Percentiles rank a stretch among this genome's conserved stretches.
These are phyloP conservation scores for Nannospalax galili DNA, from an alignment of 2,113 vertebrate genomes.

Conservation along the genomic window DNA sequence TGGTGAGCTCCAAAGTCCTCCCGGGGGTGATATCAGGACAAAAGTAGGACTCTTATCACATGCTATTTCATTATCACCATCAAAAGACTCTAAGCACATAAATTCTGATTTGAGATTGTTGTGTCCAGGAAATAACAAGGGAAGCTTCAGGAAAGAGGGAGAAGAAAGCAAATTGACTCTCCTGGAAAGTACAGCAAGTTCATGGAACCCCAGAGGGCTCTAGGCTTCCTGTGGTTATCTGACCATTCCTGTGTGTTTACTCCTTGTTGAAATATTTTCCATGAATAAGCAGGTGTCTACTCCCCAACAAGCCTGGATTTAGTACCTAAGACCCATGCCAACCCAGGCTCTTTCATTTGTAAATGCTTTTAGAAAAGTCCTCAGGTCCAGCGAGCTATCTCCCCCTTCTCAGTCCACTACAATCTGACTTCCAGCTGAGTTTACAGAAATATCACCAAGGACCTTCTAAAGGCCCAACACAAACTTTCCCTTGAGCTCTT, in stretches of 20 bases:
- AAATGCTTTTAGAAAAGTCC: not conserved
- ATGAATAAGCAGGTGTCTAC: constrained; percentile 35
- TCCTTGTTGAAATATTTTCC: constrained; percentile 4
- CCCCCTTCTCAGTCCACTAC: not conserved
- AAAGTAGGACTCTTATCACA: constrained; percentile 31
- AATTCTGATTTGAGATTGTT: constrained; percentile 11
- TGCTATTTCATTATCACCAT: not conserved
- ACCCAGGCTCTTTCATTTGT: not conserved
- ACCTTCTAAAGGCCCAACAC: not conserved
- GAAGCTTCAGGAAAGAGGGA: not conserved
- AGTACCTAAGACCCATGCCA: not conserved
- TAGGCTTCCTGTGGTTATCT: not conserved
- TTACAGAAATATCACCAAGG: not conserved
- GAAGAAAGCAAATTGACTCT: not conserved
- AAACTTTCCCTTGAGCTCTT: not conserved
- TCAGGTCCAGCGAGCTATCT: not conserved
- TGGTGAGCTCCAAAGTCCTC: constrained; percentile 11
- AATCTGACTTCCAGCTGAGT: not conserved
- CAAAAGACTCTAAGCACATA: constrained; percentile 29
- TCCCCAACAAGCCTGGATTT: not conserved
- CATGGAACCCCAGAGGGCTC: not conserved
- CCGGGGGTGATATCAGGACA: not conserved
- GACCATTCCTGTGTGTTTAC: not conserved
- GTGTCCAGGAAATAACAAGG: not conserved
- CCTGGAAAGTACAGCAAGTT: not conserved